Evolutionary conservation across 2,113 vertebrate species (phyloP).

Genomic region (Etheostoma spectabile): DNA sequence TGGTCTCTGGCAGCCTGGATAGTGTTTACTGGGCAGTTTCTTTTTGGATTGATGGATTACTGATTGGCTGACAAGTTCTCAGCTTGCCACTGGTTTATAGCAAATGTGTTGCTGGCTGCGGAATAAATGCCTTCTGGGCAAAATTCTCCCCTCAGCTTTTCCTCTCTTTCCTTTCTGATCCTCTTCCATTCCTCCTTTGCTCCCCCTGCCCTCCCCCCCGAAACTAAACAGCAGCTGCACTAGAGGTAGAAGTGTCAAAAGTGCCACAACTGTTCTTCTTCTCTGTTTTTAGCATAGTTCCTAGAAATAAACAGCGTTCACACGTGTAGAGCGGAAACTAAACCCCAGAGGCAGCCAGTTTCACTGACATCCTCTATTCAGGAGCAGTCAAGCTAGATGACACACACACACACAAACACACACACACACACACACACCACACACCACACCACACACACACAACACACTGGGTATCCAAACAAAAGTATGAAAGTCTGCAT

Average conservation of each 20-base stretch:
- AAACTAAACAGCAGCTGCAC: constrained; percentile 65
- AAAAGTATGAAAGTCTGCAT: constrained; percentile 23
- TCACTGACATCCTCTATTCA: constrained; percentile 68
- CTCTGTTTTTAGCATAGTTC: constrained; percentile 72
- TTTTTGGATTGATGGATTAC: constrained; percentile 47
- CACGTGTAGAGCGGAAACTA: constrained; percentile 62
- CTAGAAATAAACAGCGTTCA: constrained; percentile 74
- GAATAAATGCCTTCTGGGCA: constrained; percentile 35
- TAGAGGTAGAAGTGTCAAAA: constrained; percentile 73
- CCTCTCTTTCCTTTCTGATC: constrained; percentile 34
- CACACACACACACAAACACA: constrained; percentile 22
- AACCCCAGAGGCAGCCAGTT: constrained; percentile 65
- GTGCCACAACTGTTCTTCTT: constrained; percentile 67
- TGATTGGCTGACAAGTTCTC: constrained; percentile 34
- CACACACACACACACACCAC: constrained; percentile 11
- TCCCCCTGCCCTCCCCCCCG: constrained; percentile 22
- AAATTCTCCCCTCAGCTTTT: constrained; percentile 33
- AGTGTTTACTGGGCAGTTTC: constrained; percentile 30
- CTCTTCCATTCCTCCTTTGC: constrained; percentile 13
- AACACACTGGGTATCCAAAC: constrained; percentile 16
- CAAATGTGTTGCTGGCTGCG: constrained; percentile 28
- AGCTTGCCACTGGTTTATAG: constrained; percentile 51
- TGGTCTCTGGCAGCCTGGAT: constrained; percentile 1
- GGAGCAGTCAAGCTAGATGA: constrained; percentile 37
- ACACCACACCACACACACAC: constrained; percentile 3